phyloP scores from a whole-genome alignment of 1,140 invertebrate genomes.

The Megathymus violae region DNA sequence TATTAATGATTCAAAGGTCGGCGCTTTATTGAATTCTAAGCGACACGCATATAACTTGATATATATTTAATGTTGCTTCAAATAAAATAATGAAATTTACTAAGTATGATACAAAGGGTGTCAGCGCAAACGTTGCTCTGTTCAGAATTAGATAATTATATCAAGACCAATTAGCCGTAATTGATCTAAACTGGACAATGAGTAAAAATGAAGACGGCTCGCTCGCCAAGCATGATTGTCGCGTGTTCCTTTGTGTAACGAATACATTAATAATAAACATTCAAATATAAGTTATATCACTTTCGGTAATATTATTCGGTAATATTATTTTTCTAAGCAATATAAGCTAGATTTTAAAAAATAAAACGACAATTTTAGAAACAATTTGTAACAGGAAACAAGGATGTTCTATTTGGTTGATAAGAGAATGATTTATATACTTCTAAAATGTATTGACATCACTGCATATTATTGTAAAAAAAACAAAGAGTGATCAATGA shows the following conservation, averaged over 20 bases:
- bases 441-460: not conserved
- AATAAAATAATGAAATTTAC: conserved; percentile 3
- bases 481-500: too few relatives aligned
- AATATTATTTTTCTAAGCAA: too few relatives aligned
- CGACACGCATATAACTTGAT: too few relatives aligned
- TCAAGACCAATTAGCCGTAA: conserved; percentile 76
- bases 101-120: conserved; percentile 11
- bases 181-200: conserved; percentile 64
- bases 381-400: too few relatives aligned
- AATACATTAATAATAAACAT: not conserved
- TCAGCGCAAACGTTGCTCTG: conserved; percentile 11
- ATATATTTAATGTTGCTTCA: not conserved
- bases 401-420: too few relatives aligned
- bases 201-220: conserved; percentile 24
- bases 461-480: too few relatives aligned
- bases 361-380: too few relatives aligned
- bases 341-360: too few relatives aligned
- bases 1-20: not conserved
- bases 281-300: not conserved
- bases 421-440: too few relatives aligned
- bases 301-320: too few relatives aligned
- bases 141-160: conserved; percentile 74
- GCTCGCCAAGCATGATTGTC: conserved; percentile 1
- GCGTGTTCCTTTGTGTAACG: not conserved
- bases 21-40: conserved; percentile 1